Percentiles rank a stretch among this genome's conserved stretches.
phyloP scores from a whole-genome alignment of 2,888 invertebrate genomes.

The Troilus luridus region DNA sequence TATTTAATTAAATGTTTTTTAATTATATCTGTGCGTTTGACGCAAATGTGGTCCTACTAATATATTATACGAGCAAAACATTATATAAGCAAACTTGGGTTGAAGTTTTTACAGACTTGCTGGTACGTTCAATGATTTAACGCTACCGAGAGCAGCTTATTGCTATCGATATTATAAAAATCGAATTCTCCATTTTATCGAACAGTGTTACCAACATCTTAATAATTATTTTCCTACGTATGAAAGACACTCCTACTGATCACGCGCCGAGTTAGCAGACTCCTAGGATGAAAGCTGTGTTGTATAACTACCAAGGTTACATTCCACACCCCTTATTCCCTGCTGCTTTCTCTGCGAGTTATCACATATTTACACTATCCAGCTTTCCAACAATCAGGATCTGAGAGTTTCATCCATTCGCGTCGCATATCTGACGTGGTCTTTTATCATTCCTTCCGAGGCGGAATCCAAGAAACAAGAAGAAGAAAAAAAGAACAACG shows the following conservation, averaged over 20 bases:
- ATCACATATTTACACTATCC: constrained; percentile 49
- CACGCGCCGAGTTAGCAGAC: constrained; percentile 13
- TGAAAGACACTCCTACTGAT: neutral
- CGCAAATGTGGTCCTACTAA: too few relatives aligned
- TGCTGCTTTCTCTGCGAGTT: constrained; percentile 51
- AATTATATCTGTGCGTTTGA: too few relatives aligned
- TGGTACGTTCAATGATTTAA: too few relatives aligned
- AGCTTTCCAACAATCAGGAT: constrained; percentile 54
- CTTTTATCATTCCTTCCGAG: neutral
- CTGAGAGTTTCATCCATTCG: constrained; percentile 37
- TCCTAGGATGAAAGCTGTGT: constrained; percentile 37
- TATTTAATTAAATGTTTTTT: too few relatives aligned
- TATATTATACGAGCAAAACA: too few relatives aligned
- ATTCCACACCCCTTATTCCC: constrained; percentile 42
- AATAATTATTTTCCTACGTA: neutral
- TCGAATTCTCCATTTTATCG: too few relatives aligned
- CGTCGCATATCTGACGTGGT: constrained; percentile 8
- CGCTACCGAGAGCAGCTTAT: too few relatives aligned
- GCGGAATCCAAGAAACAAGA: neutral
- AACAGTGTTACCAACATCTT: too few relatives aligned
- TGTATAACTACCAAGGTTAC: constrained; percentile 56
- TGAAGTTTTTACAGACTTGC: too few relatives aligned
- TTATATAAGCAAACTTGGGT: too few relatives aligned
- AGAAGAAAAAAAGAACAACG: neutral
- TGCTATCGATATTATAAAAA: too few relatives aligned